Evolutionary conservation across 1,140 invertebrate genomes (phyloP), one percentile per base, ranked within the genome.

Genomic region (Oedothorax gibbosus): DNA sequence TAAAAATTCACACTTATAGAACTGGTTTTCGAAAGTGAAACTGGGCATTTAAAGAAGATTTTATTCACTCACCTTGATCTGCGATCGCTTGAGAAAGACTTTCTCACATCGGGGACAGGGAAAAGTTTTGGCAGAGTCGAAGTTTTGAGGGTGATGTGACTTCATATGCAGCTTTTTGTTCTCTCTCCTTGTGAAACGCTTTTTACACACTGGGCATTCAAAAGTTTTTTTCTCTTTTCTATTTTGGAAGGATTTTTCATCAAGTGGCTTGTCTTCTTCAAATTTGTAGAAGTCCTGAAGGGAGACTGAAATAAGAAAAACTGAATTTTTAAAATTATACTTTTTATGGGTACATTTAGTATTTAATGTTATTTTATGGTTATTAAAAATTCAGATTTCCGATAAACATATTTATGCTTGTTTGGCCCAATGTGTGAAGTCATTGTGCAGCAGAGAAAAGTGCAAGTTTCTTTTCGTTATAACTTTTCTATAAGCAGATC

Each of bases 141-240:
- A 35, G 35, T 35, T 35, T 35, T 35, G 35, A 11, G 64, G 69
- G 11, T 84, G 81, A n/a, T 84, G 88, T 6, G 87, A 82, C 64
- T 88, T 88, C 15, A 88, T 75, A 75, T 88, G 88, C 7, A 87
- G 85, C 72, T 88, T 88, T 21, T 87, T 85, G 53, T 87, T 87
- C 66, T 88, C 88, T 68, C 88, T 88, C 11, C 87, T 85, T 2
- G 88, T 86, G 64, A 90, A 90, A 57, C 88, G 84, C 76, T 90
- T 90, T n/a, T 89, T 86, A 72, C 89, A 90, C 5, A 90, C 86
- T 0, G 87, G 87, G 79, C 89, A 90, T 49, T 88, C 89, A 73
- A 90, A 88, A 0, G 88, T 88, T 85, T 89, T 89, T 35, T 64
- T 78, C 11, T 89, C 87, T 14, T 60, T 69, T 20, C 50, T 35